Conservation (phyloP, 2,797 vertebrate species). For the Chrosomus eos region DNA sequence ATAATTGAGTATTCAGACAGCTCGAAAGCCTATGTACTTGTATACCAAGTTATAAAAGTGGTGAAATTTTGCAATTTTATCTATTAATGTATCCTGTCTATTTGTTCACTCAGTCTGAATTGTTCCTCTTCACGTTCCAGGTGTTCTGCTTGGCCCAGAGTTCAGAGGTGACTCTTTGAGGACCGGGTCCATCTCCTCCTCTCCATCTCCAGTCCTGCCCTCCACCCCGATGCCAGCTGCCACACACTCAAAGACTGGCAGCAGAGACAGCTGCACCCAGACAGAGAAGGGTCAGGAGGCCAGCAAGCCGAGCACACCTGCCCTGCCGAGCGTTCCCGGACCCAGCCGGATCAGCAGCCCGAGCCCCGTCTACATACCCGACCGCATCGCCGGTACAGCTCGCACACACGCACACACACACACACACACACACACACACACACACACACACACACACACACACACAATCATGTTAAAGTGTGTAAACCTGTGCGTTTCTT, state of each 20-base stretch:
- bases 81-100: neutral
- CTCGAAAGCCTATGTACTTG: neutral
- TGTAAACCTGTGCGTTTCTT: neutral
- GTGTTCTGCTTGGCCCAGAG: slow-evolving; percentile 92
- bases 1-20: neutral
- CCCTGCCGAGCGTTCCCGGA: slow-evolving; percentile 76
- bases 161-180: slow-evolving; percentile 85
- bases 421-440: no score
- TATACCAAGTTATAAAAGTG: neutral
- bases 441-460: no score
- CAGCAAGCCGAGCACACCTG: slow-evolving; percentile 79
- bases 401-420: neutral
- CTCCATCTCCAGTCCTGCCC: slow-evolving; percentile 90
- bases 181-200: slow-evolving; percentile 90
- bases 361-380: slow-evolving; percentile 83
- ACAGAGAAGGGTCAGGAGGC: slow-evolving; percentile 87
- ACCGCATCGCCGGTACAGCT: slow-evolving; percentile 85
- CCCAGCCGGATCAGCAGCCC: slow-evolving; percentile 81
- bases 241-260: slow-evolving; percentile 92
- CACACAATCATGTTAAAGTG: neutral
- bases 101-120: neutral
- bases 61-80: neutral
- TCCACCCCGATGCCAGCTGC: slow-evolving; percentile 85
- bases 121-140: slow-evolving; percentile 68
- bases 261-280: slow-evolving; percentile 96